Conservation (phyloP, 2,797 vertebrate species). For the Remorina albescens region DNA sequence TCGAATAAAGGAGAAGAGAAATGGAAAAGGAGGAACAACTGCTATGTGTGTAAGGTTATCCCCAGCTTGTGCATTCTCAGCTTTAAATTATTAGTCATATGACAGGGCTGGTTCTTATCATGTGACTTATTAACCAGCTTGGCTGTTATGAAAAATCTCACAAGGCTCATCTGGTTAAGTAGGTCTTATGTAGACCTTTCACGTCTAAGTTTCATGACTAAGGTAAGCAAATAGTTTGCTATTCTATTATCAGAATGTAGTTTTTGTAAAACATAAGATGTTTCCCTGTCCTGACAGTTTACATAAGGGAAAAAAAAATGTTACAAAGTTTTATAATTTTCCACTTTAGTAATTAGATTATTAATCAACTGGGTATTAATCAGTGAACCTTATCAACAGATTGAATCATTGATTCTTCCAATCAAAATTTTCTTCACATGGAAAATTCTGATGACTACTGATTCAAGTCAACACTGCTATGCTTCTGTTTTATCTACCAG, state of each 20-base stretch:
- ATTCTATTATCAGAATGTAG: not conserved
- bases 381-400: not conserved
- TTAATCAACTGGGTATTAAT: not conserved
- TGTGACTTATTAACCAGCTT: slow-evolving; percentile 68
- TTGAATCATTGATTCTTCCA: not conserved
- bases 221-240: not conserved
- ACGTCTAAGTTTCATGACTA: slow-evolving; percentile 4
- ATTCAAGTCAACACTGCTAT: slow-evolving; percentile 2
- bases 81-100: slow-evolving; percentile 52
- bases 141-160: slow-evolving; percentile 9
- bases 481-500: slow-evolving; percentile 31
- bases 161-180: slow-evolving; percentile 12
- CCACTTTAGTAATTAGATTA: not conserved
- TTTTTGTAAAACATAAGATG: not conserved
- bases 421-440: not conserved
- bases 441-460: not conserved
- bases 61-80: slow-evolving; percentile 25
- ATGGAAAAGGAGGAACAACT: slow-evolving; percentile 61
- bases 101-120: slow-evolving; percentile 50
- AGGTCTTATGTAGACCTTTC: slow-evolving; percentile 42
- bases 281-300: not conserved
- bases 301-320: not conserved
- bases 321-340: not conserved
- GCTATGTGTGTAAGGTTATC: slow-evolving; percentile 51
- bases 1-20: slow-evolving; percentile 52